Percentiles rank a stretch among this genome's conserved stretches.
phyloP scores from a whole-genome alignment of 2,797 vertebrate genomes.

The Scarus forsteni region DNA sequence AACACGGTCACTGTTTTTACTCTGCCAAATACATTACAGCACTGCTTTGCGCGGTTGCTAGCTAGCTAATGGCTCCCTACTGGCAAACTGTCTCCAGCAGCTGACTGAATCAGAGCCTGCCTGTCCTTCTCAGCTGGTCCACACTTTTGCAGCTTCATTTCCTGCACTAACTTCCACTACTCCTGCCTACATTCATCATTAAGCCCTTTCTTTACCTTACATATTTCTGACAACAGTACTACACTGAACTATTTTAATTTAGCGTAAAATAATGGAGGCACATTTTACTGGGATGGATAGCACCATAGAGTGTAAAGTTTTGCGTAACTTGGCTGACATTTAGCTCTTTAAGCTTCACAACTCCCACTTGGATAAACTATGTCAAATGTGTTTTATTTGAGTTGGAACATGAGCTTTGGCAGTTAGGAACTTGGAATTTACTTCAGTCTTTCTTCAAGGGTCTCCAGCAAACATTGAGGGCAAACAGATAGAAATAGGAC shows the following conservation, averaged over 20 bases:
- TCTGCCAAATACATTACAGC: conserved; percentile 78
- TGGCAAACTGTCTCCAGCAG: conserved; percentile 69
- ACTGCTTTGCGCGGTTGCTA: conserved; percentile 56
- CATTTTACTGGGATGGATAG: conserved; percentile 1
- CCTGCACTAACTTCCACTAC: neutral
- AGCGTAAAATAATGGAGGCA: neutral
- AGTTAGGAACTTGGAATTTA: neutral
- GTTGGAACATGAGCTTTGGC: conserved; percentile 4
- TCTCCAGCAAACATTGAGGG: neutral
- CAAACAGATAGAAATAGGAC: neutral
- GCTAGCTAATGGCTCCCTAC: conserved; percentile 70
- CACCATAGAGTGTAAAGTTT: conserved; percentile 16
- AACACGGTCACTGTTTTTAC: conserved; percentile 48
- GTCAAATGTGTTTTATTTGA: conserved; percentile 36
- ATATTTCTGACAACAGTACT: neutral
- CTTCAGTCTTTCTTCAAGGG: neutral
- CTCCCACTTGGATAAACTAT: conserved; percentile 25
- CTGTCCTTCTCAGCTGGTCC: conserved; percentile 45
- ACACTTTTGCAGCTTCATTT: conserved; percentile 21
- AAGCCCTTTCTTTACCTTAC: neutral
- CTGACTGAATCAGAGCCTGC: conserved; percentile 52
- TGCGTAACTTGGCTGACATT: conserved; percentile 28
- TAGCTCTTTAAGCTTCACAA: conserved; percentile 30
- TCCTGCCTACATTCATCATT: neutral
- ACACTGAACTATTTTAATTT: neutral